Evolutionary conservation across 2,113 vertebrate species (phyloP).

Genomic region (Rhipidura dahli): DNA sequence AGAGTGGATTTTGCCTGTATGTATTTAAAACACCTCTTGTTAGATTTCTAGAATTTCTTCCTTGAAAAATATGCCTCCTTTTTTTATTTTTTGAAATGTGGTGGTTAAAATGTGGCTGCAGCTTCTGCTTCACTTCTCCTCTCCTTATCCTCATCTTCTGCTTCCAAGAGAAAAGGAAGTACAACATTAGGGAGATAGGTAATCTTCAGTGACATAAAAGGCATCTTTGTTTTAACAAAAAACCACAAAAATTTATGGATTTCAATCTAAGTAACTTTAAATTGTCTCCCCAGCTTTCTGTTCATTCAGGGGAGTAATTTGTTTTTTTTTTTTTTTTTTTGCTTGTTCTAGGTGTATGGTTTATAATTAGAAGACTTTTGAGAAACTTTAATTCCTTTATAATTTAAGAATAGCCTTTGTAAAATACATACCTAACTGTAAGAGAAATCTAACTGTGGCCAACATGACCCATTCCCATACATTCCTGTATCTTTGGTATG

Average conservation of each 20-base stretch:
- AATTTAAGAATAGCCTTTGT: not conserved
- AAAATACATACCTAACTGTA: not conserved
- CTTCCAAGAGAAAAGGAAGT: not conserved
- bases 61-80: not conserved
- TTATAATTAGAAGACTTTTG: not conserved
- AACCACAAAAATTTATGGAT: not conserved
- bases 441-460: not conserved
- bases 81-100: not conserved
- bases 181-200: not conserved
- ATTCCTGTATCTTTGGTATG: accelerated
- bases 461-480: not conserved
- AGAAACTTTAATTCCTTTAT: not conserved
- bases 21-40: not conserved
- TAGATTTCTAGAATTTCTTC: not conserved
- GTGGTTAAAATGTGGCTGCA: not conserved
- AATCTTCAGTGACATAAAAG: not conserved
- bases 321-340: not conserved
- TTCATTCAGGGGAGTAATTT: not conserved
- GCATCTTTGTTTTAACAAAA: not conserved
- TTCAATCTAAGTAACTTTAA: not conserved
- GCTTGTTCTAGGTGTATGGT: not conserved
- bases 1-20: not conserved
- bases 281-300: not conserved
- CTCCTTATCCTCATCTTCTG: not conserved
- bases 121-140: not conserved